These are phyloP conservation scores for Diachasmimorpha longicaudata DNA, from an alignment of 1,140 invertebrate genomes.

Conservation along the genomic window DNA sequence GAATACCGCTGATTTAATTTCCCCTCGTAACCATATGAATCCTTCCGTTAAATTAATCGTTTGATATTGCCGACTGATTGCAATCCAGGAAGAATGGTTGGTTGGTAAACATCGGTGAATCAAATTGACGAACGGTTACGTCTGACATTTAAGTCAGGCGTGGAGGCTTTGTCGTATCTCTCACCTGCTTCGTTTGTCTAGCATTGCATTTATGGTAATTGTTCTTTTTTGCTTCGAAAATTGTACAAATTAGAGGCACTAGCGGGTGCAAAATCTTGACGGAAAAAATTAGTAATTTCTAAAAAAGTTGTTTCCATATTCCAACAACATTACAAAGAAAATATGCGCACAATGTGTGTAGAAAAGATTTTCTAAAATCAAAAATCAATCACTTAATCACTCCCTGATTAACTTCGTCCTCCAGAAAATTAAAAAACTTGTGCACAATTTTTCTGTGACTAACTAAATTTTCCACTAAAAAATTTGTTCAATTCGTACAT, in stretches of 20 bases:
- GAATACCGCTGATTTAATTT: constrained; percentile 4
- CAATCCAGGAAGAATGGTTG: constrained; percentile 8
- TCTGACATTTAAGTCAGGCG: constrained; percentile 24
- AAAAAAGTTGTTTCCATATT: neutral
- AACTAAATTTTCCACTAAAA: too few species aligned
- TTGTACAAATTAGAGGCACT: too few species aligned
- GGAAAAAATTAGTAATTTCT: neutral
- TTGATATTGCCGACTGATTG: constrained; percentile 22
- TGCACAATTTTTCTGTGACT: too few species aligned
- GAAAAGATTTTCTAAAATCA: too few species aligned
- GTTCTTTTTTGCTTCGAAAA: too few species aligned
- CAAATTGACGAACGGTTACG: neutral
- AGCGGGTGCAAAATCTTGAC: too few species aligned
- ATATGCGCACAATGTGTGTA: too few species aligned
- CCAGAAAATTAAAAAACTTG: too few species aligned
- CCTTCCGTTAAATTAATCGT: constrained; percentile 23
- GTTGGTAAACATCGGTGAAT: constrained; percentile 2
- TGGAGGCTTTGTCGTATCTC: neutral
- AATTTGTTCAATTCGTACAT: too few species aligned
- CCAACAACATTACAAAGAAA: too few species aligned
- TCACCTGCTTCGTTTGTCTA: neutral
- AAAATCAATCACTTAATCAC: too few species aligned
- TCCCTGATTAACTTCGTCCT: too few species aligned
- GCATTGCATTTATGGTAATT: neutral
- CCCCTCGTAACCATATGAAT: constrained; percentile 13